Percentiles rank a stretch among this genome's conserved stretches.
phyloP scores from a whole-genome alignment of 1,140 invertebrate species.

The Thalassaphorura encarpata region DNA sequence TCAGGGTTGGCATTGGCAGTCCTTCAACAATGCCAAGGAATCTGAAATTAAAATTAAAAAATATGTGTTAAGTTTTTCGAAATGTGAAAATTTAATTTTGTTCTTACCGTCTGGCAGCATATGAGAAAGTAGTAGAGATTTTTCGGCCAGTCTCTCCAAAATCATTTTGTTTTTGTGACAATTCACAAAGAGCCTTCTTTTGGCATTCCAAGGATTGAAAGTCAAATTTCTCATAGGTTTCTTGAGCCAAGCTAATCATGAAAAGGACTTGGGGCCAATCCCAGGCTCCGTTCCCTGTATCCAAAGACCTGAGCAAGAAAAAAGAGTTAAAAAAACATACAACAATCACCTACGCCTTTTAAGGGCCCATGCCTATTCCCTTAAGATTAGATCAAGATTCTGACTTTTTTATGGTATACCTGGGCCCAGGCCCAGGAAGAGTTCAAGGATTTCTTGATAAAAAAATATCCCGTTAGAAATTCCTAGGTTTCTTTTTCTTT shows the following conservation, averaged over 20 bases:
- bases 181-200: slow-evolving; percentile 30
- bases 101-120: slow-evolving; percentile 7
- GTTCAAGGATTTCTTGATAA: not conserved
- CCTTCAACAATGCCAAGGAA: slow-evolving; percentile 22
- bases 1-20: slow-evolving; percentile 26
- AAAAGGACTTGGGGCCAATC: slow-evolving; percentile 26
- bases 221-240: slow-evolving; percentile 30
- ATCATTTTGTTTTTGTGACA: slow-evolving; percentile 21
- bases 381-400: no score
- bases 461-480: not conserved
- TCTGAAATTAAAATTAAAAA: slow-evolving; percentile 11
- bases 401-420: no score
- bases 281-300: not conserved
- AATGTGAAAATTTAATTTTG: not conserved
- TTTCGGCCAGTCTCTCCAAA: slow-evolving; percentile 31
- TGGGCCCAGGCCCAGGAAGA: no score
- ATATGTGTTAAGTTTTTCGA: slow-evolving; percentile 3
- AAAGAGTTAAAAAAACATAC: not conserved
- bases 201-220: slow-evolving; percentile 31
- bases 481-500: no score
- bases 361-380: not conserved
- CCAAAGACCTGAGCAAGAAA: slow-evolving; percentile 3
- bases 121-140: slow-evolving; percentile 23
- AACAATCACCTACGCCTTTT: not conserved
- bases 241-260: slow-evolving; percentile 28